Percentiles rank a stretch among this genome's conserved stretches.
phyloP scores from a whole-genome alignment of 2,113 vertebrate genomes.

The Triplophysa tibetana region DNA sequence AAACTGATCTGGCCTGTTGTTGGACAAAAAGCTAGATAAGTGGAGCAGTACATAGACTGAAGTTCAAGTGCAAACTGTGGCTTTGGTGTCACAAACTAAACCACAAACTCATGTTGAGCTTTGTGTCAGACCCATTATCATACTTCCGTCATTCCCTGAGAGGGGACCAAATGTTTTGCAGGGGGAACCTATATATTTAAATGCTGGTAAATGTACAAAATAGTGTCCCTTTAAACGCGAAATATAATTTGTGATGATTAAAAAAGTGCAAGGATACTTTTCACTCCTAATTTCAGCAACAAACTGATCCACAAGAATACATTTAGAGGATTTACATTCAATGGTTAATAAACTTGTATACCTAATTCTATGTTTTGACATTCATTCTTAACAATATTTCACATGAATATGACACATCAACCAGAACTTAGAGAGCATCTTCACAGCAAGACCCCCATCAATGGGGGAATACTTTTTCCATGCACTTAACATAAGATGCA shows the following conservation, averaged over 20 bases:
- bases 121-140: constrained; percentile 24
- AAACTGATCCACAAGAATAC: background rate
- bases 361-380: constrained; percentile 18
- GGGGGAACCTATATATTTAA: constrained; percentile 41
- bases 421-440: constrained; percentile 1
- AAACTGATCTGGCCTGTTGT: background rate
- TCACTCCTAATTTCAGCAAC: background rate
- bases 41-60: background rate
- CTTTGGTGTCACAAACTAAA: constrained; percentile 11
- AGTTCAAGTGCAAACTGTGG: background rate
- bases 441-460: constrained; percentile 15
- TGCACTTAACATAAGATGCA: constrained; percentile 51
- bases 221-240: constrained; percentile 63
- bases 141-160: constrained; percentile 49
- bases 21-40: background rate
- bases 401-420: constrained; percentile 6
- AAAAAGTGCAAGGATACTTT: constrained; percentile 1
- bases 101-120: constrained; percentile 2
- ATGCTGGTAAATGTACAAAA: constrained; percentile 56
- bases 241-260: background rate
- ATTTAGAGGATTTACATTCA: constrained; percentile 25
- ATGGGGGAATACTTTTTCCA: background rate
- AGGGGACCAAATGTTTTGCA: constrained; percentile 19
- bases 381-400: constrained; percentile 23
- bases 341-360: constrained; percentile 27